Percentiles rank a stretch among this genome's conserved stretches.
Evolutionary conservation across 2,888 invertebrate genomes (phyloP).

Genomic region (Eupithecia vulgata): DNA sequence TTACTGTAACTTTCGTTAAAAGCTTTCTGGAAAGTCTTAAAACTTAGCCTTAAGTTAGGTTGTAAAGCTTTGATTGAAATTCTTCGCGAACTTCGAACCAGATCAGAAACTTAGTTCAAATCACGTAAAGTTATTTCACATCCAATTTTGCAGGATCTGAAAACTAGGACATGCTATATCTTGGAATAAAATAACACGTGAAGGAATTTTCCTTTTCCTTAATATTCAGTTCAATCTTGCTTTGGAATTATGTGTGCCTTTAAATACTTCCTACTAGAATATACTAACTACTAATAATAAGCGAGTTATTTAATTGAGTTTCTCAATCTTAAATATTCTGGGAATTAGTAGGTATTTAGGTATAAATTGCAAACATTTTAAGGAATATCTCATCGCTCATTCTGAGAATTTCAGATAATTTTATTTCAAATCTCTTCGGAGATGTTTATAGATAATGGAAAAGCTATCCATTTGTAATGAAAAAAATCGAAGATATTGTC

Average conservation of each 20-base stretch:
- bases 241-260: not conserved
- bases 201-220: not conserved
- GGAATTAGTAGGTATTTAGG: not conserved
- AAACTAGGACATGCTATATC: not conserved
- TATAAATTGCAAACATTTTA: not conserved
- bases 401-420: not conserved
- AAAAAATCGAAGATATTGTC: not conserved
- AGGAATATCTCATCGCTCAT: not conserved
- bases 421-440: not conserved
- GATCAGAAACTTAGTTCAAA: constrained; percentile 20
- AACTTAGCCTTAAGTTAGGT: constrained; percentile 3
- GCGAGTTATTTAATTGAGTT: not conserved
- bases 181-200: not conserved
- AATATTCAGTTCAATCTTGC: not conserved
- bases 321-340: not conserved
- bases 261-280: too few species aligned
- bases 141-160: not conserved
- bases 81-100: constrained; percentile 13
- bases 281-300: too few species aligned
- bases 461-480: not conserved
- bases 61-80: constrained; percentile 34
- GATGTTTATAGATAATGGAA: not conserved
- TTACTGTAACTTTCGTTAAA: constrained; percentile 1
- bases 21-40: not conserved
- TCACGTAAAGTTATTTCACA: constrained; percentile 5